Percentiles rank a stretch among this genome's conserved stretches.
Evolutionary conservation across 2,888 invertebrate species (phyloP).

Genomic region (Ommatoiulus sabulosus): DNA sequence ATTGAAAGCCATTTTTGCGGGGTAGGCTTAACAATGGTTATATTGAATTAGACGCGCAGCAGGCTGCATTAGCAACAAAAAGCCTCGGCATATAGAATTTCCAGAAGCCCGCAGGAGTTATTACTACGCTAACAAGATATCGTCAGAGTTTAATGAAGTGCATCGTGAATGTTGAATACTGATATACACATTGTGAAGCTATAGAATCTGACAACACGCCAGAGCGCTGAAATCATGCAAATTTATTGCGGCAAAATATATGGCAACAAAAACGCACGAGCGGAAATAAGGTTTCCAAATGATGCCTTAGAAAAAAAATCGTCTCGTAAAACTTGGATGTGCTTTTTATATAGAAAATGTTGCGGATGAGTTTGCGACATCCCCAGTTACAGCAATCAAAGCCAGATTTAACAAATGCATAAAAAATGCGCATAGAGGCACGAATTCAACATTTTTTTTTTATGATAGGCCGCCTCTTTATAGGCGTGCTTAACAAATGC

Average conservation of each 20-base stretch:
- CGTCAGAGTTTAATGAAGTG: constrained; percentile 28
- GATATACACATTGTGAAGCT: neutral
- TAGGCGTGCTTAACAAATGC: neutral
- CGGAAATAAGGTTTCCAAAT: constrained; percentile 34
- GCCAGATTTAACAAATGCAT: constrained; percentile 17
- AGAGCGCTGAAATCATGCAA: constrained; percentile 4
- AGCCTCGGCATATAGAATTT: constrained; percentile 12
- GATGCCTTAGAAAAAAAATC: neutral
- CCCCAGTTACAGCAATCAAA: constrained; percentile 4
- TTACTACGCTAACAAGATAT: constrained; percentile 34
- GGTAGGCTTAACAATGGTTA: neutral
- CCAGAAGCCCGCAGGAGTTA: constrained; percentile 7
- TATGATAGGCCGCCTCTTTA: neutral
- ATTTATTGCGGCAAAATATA: constrained; percentile 28
- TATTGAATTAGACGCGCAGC: constrained; percentile 1
- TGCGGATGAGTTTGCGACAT: neutral
- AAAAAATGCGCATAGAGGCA: neutral
- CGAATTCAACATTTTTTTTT: neutral
- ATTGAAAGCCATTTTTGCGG: neutral
- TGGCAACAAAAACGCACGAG: neutral
- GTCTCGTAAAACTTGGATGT: constrained; percentile 15
- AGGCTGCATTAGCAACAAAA: constrained; percentile 7
- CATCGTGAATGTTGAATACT: constrained; percentile 22
- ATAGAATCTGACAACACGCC: neutral
- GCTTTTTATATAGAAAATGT: constrained; percentile 2